Percentiles rank a stretch among this genome's conserved stretches.
Conservation (phyloP, 2,888 invertebrate genomes). For the Hydrotaea diabolus region DNA sequence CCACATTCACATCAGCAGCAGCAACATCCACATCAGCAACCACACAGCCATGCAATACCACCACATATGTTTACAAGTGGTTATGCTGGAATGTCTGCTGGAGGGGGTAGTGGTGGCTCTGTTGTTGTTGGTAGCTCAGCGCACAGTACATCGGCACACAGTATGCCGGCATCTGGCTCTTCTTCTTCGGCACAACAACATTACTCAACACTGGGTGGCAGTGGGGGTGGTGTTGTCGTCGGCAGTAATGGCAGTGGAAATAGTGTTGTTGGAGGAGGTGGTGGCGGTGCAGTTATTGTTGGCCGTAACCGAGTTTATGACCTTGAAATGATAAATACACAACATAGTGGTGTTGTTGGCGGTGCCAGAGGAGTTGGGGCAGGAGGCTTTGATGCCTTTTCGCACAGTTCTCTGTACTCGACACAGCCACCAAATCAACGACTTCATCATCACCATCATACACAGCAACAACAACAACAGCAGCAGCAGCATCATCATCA, state of each 20-base stretch:
- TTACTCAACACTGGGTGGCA: conserved; percentile 49
- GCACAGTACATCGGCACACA: conserved; percentile 16
- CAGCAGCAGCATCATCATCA: conserved; percentile 71
- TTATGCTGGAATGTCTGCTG: conserved; percentile 49
- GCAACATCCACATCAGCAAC: conserved; percentile 45
- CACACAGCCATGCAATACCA: conserved; percentile 56
- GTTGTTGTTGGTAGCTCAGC: conserved; percentile 15
- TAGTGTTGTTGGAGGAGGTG: neutral
- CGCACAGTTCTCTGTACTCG: conserved; percentile 61
- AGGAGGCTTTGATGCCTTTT: conserved; percentile 61
- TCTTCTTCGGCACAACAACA: conserved; percentile 40
- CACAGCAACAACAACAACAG: conserved; percentile 66
- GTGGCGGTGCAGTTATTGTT: conserved; percentile 38
- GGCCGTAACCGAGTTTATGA: conserved; percentile 60
- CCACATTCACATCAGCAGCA: conserved; percentile 51
- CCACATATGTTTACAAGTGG: conserved; percentile 67
- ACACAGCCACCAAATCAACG: conserved; percentile 54
- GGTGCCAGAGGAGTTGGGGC: conserved; percentile 9
- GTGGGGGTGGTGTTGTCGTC: conserved; percentile 7
- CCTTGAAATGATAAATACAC: conserved; percentile 65
- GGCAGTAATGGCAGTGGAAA: conserved; percentile 31
- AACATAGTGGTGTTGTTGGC: conserved; percentile 30
- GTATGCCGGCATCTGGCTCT: conserved; percentile 47
- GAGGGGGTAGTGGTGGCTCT: conserved; percentile 21
- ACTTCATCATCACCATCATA: conserved; percentile 68